Conservation (phyloP, 2,797 vertebrate species). For the Chiloscyllium punctatum region DNA sequence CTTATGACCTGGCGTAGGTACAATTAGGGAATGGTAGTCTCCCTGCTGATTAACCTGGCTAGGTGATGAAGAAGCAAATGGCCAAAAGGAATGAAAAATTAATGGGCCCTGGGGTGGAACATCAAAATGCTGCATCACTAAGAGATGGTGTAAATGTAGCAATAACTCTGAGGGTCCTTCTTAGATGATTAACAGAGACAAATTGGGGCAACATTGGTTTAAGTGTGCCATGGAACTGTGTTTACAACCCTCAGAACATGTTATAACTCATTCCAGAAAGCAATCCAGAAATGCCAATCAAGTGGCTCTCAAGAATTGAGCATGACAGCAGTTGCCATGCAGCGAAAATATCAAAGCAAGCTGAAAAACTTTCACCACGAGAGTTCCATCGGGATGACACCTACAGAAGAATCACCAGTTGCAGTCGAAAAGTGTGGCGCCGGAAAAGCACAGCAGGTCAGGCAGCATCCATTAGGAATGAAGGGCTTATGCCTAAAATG, state of each 20-base stretch:
- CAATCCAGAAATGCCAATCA: not conserved
- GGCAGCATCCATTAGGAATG: too few relatives aligned
- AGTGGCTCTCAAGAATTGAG: not conserved
- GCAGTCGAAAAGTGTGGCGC: too few relatives aligned
- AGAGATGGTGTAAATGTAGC: too few relatives aligned
- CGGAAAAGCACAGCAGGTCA: too few relatives aligned
- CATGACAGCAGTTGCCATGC: not conserved
- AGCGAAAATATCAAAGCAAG: not conserved
- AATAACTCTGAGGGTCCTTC: too few relatives aligned
- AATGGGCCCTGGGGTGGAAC: too few relatives aligned
- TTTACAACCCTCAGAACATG: not conserved
- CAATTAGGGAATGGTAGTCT: not conserved
- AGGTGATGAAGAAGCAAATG: not conserved
- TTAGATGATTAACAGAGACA: too few relatives aligned
- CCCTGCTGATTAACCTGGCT: not conserved
- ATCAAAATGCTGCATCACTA: not conserved
- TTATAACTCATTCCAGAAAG: not conserved
- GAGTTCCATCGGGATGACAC: not conserved
- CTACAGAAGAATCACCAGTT: too few relatives aligned
- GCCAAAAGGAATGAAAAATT: not conserved
- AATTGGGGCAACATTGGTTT: not conserved
- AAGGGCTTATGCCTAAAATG: too few relatives aligned
- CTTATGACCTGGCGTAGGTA: not conserved
- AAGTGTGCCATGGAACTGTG: not conserved
- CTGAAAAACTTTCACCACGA: not conserved